These are phyloP conservation scores for Strix occidentalis DNA, from an alignment of 2,797 vertebrate species.

Conservation along the genomic window DNA sequence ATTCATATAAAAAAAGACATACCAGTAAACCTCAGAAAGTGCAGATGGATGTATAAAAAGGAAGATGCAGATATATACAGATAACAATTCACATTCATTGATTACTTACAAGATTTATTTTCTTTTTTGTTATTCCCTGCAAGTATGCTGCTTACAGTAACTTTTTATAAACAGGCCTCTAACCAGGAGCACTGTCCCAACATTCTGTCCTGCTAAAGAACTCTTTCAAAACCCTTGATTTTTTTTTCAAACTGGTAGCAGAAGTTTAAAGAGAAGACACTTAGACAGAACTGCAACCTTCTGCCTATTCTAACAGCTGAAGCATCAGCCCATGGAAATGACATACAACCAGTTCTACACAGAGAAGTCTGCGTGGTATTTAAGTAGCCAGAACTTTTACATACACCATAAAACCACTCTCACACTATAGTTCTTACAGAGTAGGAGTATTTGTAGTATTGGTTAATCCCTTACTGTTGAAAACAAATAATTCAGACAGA, in stretches of 20 bases:
- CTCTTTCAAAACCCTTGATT: background rate
- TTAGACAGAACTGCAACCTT: background rate
- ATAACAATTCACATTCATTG: background rate
- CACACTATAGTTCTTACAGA: accelerated
- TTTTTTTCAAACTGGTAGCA: background rate
- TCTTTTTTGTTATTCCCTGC: background rate
- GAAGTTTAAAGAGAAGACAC: background rate
- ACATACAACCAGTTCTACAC: background rate
- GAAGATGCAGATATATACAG: background rate
- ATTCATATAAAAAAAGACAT: background rate
- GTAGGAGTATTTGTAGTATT: background rate
- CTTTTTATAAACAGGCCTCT: background rate
- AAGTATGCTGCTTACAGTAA: background rate
- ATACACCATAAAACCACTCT: background rate
- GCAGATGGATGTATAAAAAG: background rate
- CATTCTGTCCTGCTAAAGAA: background rate
- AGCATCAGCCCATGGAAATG: background rate
- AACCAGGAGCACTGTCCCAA: background rate
- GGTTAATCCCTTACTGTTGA: background rate
- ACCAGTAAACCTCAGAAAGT: background rate
- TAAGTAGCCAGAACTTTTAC: background rate
- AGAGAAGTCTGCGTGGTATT: background rate
- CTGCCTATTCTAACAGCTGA: background rate
- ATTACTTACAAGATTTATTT: background rate
- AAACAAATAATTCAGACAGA: background rate